A percentile compares a stretch with the other conserved stretches of the same genome.
Evolutionary conservation across 2,888 invertebrate genomes (phyloP).

Genomic region (Nasonovia ribisnigri): DNA sequence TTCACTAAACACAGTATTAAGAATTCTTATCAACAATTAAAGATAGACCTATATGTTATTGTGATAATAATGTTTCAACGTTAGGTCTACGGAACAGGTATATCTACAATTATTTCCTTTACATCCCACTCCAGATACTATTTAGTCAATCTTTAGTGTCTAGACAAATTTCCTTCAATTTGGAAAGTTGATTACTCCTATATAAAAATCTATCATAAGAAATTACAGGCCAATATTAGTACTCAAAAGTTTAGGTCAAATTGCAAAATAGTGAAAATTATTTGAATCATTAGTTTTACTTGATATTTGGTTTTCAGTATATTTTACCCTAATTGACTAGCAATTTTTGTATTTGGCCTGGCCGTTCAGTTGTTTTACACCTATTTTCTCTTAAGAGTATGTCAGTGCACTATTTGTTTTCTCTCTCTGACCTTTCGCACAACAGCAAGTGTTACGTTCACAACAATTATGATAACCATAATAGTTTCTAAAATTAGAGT

Average conservation of each 20-base stretch:
- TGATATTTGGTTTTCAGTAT: too few relatives aligned
- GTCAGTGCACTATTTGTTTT: too few relatives aligned
- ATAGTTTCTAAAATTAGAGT: too few relatives aligned
- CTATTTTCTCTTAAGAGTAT: too few relatives aligned
- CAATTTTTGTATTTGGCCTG: too few relatives aligned
- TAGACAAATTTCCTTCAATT: neutral
- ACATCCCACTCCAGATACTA: neutral
- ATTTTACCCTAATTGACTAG: too few relatives aligned
- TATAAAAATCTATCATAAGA: neutral
- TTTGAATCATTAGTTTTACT: too few relatives aligned
- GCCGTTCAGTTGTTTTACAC: too few relatives aligned
- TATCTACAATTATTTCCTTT: neutral
- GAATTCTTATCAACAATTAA: neutral
- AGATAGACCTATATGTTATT: neutral
- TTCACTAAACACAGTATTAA: neutral
- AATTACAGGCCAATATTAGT: neutral
- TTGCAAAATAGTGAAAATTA: too few relatives aligned
- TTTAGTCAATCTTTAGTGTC: neutral
- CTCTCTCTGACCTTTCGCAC: too few relatives aligned
- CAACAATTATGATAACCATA: too few relatives aligned
- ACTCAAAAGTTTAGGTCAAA: neutral
- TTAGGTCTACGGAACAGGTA: neutral
- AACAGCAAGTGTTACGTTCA: too few relatives aligned
- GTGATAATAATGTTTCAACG: neutral
- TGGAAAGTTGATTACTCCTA: neutral